Conservation (phyloP, 2,113 vertebrate genomes). For the Nansenia antarctica region DNA sequence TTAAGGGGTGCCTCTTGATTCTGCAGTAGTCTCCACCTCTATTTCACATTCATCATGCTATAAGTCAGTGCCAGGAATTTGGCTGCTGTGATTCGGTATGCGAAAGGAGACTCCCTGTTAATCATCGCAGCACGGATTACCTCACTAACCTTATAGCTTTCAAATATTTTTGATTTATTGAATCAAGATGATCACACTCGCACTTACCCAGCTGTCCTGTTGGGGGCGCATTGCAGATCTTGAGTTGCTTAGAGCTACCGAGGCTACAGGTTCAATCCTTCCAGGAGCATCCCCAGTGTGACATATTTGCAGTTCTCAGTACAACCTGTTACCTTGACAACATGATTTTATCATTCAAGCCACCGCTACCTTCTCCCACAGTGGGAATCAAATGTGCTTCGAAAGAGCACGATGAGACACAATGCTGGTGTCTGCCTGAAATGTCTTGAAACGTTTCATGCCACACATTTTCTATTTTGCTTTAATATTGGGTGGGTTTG, state of each 20-base stretch:
- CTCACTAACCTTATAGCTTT: conserved; percentile 12
- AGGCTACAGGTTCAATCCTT: conserved; percentile 65
- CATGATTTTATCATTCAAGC: conserved; percentile 79
- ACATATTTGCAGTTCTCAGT: conserved; percentile 71
- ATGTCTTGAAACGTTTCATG: neutral
- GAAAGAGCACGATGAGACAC: neutral
- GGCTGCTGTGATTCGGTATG: conserved; percentile 44
- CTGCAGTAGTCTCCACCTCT: conserved; percentile 61
- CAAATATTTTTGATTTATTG: conserved; percentile 59
- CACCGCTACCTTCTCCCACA: conserved; percentile 72
- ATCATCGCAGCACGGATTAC: conserved; percentile 23
- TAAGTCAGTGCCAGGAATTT: conserved; percentile 54
- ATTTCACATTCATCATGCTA: conserved; percentile 60
- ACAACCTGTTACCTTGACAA: conserved; percentile 83
- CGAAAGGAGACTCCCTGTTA: conserved; percentile 47
- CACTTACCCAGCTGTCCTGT: conserved; percentile 47
- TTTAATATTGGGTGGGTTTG: neutral
- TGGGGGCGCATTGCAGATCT: conserved; percentile 39
- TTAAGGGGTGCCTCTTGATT: conserved; percentile 68
- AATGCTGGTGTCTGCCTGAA: neutral
- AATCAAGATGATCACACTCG: conserved; percentile 37
- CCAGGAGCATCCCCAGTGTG: conserved; percentile 68
- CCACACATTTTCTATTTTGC: neutral
- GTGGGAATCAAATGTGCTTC: conserved; percentile 60
- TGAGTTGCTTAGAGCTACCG: conserved; percentile 41